These are phyloP conservation scores for Acanthoscelides obtectus DNA, from an alignment of 2,888 invertebrate genomes.

Conservation along the genomic window DNA sequence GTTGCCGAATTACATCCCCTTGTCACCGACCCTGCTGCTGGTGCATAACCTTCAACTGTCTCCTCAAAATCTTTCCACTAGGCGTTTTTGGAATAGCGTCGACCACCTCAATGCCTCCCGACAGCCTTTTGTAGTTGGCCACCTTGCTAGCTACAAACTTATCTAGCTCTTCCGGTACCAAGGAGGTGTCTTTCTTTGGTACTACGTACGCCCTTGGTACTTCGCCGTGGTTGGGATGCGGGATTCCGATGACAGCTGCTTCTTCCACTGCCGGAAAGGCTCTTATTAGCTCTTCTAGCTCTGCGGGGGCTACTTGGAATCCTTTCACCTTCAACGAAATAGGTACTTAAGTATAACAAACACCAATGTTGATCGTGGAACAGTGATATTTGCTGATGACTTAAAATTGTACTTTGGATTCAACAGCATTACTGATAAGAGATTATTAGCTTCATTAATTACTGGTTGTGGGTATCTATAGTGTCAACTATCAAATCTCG, in stretches of 20 bases:
- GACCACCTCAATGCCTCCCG: conserved; percentile 52
- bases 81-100: conserved; percentile 55
- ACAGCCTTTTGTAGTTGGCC: conserved; percentile 69
- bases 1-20: no score
- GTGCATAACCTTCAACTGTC: conserved; percentile 36
- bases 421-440: no score
- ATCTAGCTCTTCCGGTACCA: conserved; percentile 53
- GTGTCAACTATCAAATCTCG: no score
- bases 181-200: conserved; percentile 43
- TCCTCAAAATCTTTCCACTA: conserved; percentile 58
- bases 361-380: no score
- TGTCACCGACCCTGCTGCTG: background rate
- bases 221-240: conserved; percentile 65
- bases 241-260: conserved; percentile 77
- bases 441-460: no score
- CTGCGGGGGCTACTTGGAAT: conserved; percentile 82
- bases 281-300: conserved; percentile 71
- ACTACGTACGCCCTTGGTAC: conserved; percentile 72
- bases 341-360: no score
- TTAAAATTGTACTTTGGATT: no score
- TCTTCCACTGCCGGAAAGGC: conserved; percentile 71
- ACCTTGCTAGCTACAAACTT: conserved; percentile 63
- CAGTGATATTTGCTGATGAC: no score
- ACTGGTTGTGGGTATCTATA: no score
- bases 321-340: conserved; percentile 18